Evolutionary conservation across 2,888 invertebrate genomes (phyloP).

Genomic region (Stratiomys singularior): DNA sequence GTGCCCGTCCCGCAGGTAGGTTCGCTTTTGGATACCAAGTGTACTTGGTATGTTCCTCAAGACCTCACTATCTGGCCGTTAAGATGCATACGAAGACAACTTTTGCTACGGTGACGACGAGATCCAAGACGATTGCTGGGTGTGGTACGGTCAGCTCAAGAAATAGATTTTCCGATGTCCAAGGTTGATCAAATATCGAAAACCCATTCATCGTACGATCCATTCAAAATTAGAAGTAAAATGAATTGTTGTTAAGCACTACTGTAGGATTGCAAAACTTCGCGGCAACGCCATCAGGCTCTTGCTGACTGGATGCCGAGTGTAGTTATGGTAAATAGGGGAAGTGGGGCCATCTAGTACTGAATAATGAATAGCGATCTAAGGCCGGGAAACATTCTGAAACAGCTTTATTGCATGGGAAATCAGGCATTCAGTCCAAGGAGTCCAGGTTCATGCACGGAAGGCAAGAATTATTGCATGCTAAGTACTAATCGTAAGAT

Average conservation of each 20-base stretch:
- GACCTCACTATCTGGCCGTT: background rate
- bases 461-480: too few relatives aligned
- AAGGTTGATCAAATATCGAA: slow-evolving; percentile 51
- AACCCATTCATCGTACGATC: slow-evolving; percentile 45
- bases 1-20: slow-evolving; percentile 17
- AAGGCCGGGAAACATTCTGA: too few relatives aligned
- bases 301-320: slow-evolving; percentile 2
- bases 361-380: too few relatives aligned
- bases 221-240: slow-evolving; percentile 49
- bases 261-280: slow-evolving; percentile 46
- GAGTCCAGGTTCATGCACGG: too few relatives aligned
- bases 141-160: slow-evolving; percentile 49
- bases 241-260: slow-evolving; percentile 45
- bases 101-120: slow-evolving; percentile 9
- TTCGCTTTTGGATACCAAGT: background rate
- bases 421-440: too few relatives aligned
- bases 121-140: slow-evolving; percentile 35
- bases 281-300: slow-evolving; percentile 26
- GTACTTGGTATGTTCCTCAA: background rate
- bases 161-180: slow-evolving; percentile 52
- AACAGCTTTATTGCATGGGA: too few relatives aligned
- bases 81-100: slow-evolving; percentile 7
- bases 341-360: background rate
- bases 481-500: too few relatives aligned
- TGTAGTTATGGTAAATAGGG: background rate